Percentiles rank a stretch among this genome's conserved stretches.
These are phyloP conservation scores for Proteles cristata DNA, from an alignment of 2,113 vertebrate species.

Conservation along the genomic window DNA sequence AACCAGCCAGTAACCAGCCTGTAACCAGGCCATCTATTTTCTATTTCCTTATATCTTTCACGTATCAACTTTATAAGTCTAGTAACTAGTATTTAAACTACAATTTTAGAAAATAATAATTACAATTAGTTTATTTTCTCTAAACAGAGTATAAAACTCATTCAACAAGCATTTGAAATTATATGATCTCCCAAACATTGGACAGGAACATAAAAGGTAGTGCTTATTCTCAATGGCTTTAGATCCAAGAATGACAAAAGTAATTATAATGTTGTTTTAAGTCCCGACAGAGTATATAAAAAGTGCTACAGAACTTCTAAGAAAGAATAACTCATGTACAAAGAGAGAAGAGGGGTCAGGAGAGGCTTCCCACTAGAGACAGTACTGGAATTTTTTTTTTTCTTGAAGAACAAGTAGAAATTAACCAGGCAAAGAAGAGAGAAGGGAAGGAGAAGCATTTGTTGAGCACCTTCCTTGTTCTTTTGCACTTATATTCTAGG, in stretches of 20 bases:
- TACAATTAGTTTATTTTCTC: neutral
- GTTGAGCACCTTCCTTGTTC: neutral
- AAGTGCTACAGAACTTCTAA: neutral
- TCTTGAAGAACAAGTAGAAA: neutral
- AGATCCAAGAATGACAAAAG: neutral
- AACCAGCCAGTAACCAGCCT: too few relatives aligned
- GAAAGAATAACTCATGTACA: neutral
- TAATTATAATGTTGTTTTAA: neutral
- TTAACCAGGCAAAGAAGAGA: neutral
- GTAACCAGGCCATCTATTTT: neutral
- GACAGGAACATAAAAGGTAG: constrained; percentile 5
- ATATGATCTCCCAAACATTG: neutral
- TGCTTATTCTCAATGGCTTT: neutral
- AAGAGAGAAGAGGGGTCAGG: neutral
- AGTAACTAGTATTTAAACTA: constrained; percentile 32
- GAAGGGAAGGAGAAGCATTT: neutral
- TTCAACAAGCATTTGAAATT: neutral
- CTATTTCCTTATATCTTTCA: constrained; percentile 6
- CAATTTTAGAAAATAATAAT: neutral
- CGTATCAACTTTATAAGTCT: constrained; percentile 4
- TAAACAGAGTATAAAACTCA: neutral
- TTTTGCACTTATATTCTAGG: neutral
- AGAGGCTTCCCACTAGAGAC: neutral
- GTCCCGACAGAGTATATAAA: neutral
- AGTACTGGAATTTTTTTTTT: neutral